These are phyloP conservation scores for Matsumyia berberina DNA, from an alignment of 2,888 invertebrate genomes.

Conservation along the genomic window DNA sequence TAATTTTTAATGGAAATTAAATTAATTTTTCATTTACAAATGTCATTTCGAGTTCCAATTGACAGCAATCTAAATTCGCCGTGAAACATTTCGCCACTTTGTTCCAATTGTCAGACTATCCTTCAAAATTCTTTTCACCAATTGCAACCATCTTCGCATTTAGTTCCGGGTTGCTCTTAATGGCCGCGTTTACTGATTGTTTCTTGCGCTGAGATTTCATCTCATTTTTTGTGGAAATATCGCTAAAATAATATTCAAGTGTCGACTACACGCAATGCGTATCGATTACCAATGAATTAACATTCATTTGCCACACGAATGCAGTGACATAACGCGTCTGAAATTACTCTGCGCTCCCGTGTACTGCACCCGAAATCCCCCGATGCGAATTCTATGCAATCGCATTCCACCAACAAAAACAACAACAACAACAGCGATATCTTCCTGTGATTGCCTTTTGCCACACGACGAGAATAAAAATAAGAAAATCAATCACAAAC, in stretches of 20 bases:
- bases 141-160: constrained; percentile 75
- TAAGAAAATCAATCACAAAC: constrained; percentile 36
- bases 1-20: too few species aligned
- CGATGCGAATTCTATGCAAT: constrained; percentile 70
- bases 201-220: constrained; percentile 56
- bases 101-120: constrained; percentile 67
- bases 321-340: constrained; percentile 62
- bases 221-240: constrained; percentile 48
- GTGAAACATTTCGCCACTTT: constrained; percentile 48
- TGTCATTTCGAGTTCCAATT: constrained; percentile 36
- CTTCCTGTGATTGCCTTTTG: constrained; percentile 33
- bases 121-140: constrained; percentile 30
- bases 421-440: constrained; percentile 37
- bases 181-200: constrained; percentile 71
- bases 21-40: not conserved
- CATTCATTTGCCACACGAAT: constrained; percentile 31
- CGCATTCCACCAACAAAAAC: constrained; percentile 65
- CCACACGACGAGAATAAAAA: constrained; percentile 56
- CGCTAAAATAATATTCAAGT: constrained; percentile 46
- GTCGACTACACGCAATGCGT: constrained; percentile 43
- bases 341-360: constrained; percentile 9
- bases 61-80: constrained; percentile 10
- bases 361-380: constrained; percentile 57
- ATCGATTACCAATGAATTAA: constrained; percentile 37
- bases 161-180: constrained; percentile 76